Base-by-base conservation (phyloP, 2,113 vertebrate genomes). In the Etheostoma spectabile region DNA sequence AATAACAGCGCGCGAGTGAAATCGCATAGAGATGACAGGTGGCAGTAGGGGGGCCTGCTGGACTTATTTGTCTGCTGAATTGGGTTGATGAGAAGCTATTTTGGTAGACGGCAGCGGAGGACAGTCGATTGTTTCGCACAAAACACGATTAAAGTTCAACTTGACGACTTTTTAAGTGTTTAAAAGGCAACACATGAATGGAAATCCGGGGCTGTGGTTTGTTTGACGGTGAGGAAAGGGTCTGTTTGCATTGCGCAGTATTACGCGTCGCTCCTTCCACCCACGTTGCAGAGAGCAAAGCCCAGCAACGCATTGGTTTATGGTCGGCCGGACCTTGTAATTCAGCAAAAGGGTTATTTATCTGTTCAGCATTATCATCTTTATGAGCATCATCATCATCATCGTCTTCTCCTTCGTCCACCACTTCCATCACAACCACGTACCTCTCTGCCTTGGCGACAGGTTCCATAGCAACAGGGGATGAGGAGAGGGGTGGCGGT, bases 381-480 rank as follows among this genome's bases (percentile, higher is more conserved):
- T 70, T 80, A 68, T 65, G 24, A 62, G 6, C 56, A 62, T 84
- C 76, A 59, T 79, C 77, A 72, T 55, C 51, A 35, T 66, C 66
- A 38, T 81, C 68, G 57, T 56, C 77, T 35, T 75, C 74, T 73
- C 13, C 63, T 7, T 67, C 62, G n/a, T 84, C 77, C 77, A 22
- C 18, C 83, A 83, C 85, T 78, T 89, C 59, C 79, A 91, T 86
- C 91, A 86, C 86, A 73, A 80, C 85, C 90, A 88, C 86, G 89
- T 85, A 91, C 88, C 91, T 87, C 88, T 84, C 88, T 80, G 89
- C 92, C 93, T 90, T 91, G 91, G 93, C 91, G 92, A 94, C 93
- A 93, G 93, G 91, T 93, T 94, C 93, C 93, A 94, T 94, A 94
- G 93, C 93, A 94, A 94, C 92, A 94, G 91, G 90, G 89, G 86